These are phyloP conservation scores for Pyrgus malvae DNA, from an alignment of 2,888 invertebrate species.

Conservation along the genomic window DNA sequence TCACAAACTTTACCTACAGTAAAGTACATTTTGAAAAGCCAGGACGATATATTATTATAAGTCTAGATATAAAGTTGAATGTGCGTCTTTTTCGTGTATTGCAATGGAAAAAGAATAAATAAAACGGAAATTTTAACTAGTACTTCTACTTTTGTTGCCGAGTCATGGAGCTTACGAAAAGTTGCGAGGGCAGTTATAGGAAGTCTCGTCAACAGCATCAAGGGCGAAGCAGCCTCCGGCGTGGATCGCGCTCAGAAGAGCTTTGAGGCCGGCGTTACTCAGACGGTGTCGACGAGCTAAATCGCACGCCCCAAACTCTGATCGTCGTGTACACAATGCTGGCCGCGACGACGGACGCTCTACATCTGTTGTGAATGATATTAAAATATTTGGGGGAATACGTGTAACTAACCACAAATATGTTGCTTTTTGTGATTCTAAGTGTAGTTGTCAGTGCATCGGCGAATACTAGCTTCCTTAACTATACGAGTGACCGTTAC, in stretches of 20 bases:
- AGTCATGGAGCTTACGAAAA: neutral
- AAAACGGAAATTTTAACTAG: neutral
- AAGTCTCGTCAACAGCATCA: conserved; percentile 44
- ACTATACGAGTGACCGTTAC: conserved; percentile 38
- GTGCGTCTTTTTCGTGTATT: neutral
- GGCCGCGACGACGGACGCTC: conserved; percentile 53
- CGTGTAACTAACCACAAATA: conserved; percentile 41
- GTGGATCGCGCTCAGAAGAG: conserved; percentile 39
- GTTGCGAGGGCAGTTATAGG: conserved; percentile 33
- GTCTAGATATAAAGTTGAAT: neutral
- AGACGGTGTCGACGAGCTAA: conserved; percentile 51
- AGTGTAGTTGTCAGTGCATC: conserved; percentile 43
- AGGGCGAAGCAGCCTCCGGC: conserved; percentile 68
- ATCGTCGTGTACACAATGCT: conserved; percentile 55
- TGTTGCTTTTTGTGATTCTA: conserved; percentile 54
- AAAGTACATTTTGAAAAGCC: conserved; percentile 34
- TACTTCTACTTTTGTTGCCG: neutral
- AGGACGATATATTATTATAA: neutral
- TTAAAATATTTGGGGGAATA: conserved; percentile 28
- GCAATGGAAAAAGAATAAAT: neutral
- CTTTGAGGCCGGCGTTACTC: conserved; percentile 43
- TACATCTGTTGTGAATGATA: conserved; percentile 60
- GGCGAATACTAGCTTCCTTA: conserved; percentile 35
- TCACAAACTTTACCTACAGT: conserved; percentile 34
- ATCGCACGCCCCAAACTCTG: conserved; percentile 50